Evolutionary conservation across 2,113 vertebrate species (phyloP).

Genomic region (Polyodon spathula): DNA sequence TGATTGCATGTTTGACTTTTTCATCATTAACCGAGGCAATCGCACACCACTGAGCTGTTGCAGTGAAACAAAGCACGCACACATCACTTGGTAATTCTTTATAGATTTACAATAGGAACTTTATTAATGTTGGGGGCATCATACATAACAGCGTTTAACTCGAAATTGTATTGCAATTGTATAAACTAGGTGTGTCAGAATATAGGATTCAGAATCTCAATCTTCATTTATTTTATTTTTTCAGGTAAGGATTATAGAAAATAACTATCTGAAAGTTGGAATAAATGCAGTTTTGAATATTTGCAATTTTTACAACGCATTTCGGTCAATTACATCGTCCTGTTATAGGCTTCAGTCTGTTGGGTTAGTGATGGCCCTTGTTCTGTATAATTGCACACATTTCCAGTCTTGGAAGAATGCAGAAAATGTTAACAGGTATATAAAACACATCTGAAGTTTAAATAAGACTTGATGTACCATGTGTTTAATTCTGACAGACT

Average conservation of each 20-base stretch:
- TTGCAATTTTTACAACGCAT: no score
- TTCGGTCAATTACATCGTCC: no score
- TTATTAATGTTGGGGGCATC: constrained; percentile 66
- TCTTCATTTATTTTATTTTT: background rate
- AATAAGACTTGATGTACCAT: background rate
- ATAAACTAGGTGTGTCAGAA: background rate
- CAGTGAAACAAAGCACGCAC: constrained; percentile 72
- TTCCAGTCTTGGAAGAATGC: background rate
- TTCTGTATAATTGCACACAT: background rate
- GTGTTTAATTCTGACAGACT: background rate
- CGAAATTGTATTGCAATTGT: constrained; percentile 32
- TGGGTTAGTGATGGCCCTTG: no score
- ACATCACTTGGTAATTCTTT: constrained; percentile 72
- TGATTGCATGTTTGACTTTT: constrained; percentile 82
- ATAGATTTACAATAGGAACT: constrained; percentile 77
- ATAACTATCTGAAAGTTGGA: no score
- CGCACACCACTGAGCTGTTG: constrained; percentile 76
- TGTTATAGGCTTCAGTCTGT: no score
- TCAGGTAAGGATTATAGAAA: no score
- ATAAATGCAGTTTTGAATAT: no score
- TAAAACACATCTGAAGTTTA: background rate
- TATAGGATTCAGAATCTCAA: background rate
- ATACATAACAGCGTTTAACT: constrained; percentile 57
- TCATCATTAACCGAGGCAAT: constrained; percentile 73
- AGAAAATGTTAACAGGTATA: background rate